Base-by-base conservation (phyloP, 2,888 invertebrate species). In the Rhingia rostrata region DNA sequence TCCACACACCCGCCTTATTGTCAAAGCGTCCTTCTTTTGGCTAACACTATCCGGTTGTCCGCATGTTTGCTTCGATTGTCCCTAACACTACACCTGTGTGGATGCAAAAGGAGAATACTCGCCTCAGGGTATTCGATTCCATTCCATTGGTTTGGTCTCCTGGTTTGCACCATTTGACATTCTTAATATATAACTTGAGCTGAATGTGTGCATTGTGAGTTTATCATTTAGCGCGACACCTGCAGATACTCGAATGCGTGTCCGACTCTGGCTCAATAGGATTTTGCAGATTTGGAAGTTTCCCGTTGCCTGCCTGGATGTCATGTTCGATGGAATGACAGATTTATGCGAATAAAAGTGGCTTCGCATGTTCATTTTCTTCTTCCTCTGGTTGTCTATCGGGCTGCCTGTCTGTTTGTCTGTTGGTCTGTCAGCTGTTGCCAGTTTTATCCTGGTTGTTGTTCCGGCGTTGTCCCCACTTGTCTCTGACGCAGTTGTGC, bases 321-420 rank as follows among this genome's bases (percentile, higher is more conserved):
- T 75, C 49, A 64, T 47, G 9, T 49, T 61, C 54, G 63, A 72
- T 80, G 66, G 66, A 22, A 39, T 70, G 77, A 78, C 82, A 77
- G 82, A 82, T 77, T 82, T 72, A 72, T 77, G 61, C 78, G 81
- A 75, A 81, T 75, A 60, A 64, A 70, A 70, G 81, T 81, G 81
- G 75, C 75, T 72, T 72, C 49, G 70, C 72, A 67, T 73, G 61
- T 49, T 41, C 39, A 53, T 66, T 51, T 66, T 33, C 73, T 39
- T 51, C 39, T 70, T 39, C 33, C 37, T 47, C 4, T 32, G 14
- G 41, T 0, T 66, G 43, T 60, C 45, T 12, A 53, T 33, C 9
- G 14, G 43, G n/a, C 33, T 58, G 64, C 51, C 58, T 22, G 56
- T 64, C n/a, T 30, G 7, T 45, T 53, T 22, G 56, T 64, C n/a